These are phyloP conservation scores for Catostylus mosaicus DNA, from an alignment of 30 jellyfish, hydroid and myxozoan genomes.

Conservation along the genomic window DNA sequence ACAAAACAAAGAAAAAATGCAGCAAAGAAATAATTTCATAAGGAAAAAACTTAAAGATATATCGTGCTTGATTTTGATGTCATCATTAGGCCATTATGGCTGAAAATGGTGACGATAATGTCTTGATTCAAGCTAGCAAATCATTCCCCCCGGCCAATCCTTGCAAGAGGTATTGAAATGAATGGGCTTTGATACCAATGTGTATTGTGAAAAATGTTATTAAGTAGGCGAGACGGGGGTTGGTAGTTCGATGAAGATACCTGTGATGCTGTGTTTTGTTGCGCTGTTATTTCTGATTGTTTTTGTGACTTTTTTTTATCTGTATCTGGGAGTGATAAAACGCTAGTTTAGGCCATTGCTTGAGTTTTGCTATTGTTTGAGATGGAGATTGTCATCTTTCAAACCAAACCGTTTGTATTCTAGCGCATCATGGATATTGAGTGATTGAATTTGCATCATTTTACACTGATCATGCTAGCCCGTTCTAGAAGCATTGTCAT, in stretches of 20 bases:
- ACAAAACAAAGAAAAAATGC: neutral
- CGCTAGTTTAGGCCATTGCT: no score
- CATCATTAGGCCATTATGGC: neutral
- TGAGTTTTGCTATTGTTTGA: no score
- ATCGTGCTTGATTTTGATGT: neutral
- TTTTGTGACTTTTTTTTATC: no score
- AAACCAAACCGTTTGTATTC: no score
- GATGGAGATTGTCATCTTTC: no score
- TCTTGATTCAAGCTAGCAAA: neutral
- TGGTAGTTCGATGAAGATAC: neutral
- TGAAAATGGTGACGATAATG: neutral
- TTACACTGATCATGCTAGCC: no score
- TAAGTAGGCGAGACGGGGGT: neutral
- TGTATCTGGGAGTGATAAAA: no score
- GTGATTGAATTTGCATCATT: no score
- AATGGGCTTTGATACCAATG: neutral
- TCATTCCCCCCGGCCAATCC: neutral
- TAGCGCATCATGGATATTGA: no score
- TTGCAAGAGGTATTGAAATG: neutral
- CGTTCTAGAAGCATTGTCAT: no score
- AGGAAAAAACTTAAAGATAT: neutral
- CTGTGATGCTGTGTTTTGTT: no score
- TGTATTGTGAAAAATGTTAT: neutral
- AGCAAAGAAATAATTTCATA: slow-evolving; percentile 7
- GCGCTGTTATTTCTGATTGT: no score